These are phyloP conservation scores for Volucella inflata DNA, from an alignment of 2,888 invertebrate species.

Conservation along the genomic window DNA sequence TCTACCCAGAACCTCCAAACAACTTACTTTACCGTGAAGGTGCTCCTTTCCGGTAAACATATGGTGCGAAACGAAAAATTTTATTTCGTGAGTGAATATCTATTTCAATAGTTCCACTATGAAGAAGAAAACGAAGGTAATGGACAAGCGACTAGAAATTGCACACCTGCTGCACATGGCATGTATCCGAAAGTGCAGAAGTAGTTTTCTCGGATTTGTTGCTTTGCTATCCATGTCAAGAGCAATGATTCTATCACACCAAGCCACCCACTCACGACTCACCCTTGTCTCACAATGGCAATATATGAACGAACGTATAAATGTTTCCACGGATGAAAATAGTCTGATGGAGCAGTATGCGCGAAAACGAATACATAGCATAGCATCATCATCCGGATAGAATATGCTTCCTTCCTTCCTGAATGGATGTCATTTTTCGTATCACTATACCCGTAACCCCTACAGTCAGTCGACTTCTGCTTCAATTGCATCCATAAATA, in stretches of 20 bases:
- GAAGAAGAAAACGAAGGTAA: conserved; percentile 22
- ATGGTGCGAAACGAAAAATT: conserved; percentile 68
- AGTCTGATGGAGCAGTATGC: conserved; percentile 27
- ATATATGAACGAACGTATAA: conserved; percentile 29
- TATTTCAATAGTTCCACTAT: conserved; percentile 40
- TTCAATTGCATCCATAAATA: conserved; percentile 74
- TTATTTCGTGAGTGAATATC: conserved; percentile 66
- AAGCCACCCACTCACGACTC: neutral
- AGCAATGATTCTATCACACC: conserved; percentile 62
- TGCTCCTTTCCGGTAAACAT: conserved; percentile 47
- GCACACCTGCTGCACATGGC: conserved; percentile 72
- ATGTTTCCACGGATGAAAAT: neutral
- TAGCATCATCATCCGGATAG: conserved; percentile 61
- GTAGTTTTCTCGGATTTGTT: conserved; percentile 68
- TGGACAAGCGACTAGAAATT: conserved; percentile 52
- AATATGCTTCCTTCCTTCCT: conserved; percentile 66
- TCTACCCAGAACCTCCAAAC: conserved; percentile 8
- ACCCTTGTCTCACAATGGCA: neutral
- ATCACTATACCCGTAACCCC: conserved; percentile 1
- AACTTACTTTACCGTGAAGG: conserved; percentile 42
- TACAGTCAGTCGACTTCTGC: conserved; percentile 21
- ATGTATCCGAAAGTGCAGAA: conserved; percentile 63
- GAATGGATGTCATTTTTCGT: conserved; percentile 59
- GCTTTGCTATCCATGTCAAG: conserved; percentile 69
- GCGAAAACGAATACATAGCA: neutral